phyloP scores from a whole-genome alignment of 2,113 vertebrate species.

The Helogale parvula region DNA sequence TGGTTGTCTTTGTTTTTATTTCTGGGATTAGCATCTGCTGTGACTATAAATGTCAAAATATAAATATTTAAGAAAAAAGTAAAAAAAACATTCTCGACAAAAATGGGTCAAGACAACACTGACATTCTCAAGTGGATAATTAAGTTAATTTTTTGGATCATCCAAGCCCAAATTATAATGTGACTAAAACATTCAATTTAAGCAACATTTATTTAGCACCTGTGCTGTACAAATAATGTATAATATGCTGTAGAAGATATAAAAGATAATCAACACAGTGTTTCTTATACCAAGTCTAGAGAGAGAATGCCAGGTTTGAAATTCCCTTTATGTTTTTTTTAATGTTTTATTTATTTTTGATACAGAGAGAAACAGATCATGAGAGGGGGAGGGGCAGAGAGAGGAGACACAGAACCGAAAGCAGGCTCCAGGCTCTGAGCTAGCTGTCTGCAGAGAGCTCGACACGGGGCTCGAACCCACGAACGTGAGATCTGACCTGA shows the following conservation, averaged over 20 bases:
- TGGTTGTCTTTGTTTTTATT: not conserved
- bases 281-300: not conserved
- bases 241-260: not conserved
- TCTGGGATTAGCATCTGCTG: not conserved
- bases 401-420: too few relatives aligned
- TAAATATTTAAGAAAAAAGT: slow-evolving; percentile 28
- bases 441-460: too few relatives aligned
- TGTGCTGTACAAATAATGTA: slow-evolving; percentile 25
- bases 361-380: too few relatives aligned
- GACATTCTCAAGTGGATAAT: slow-evolving; percentile 53
- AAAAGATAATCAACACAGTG: not conserved
- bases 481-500: too few relatives aligned
- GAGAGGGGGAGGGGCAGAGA: too few relatives aligned
- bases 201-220: slow-evolving; percentile 41
- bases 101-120: slow-evolving; percentile 34
- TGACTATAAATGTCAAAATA: slow-evolving; percentile 30
- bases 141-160: slow-evolving; percentile 44
- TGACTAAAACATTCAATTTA: slow-evolving; percentile 46
- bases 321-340: not conserved
- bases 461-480: too few relatives aligned
- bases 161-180: slow-evolving; percentile 48
- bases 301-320: not conserved
- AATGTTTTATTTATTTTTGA: too few relatives aligned
- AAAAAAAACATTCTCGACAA: not conserved
- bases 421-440: too few relatives aligned